Evolutionary conservation across 1,140 invertebrate genomes (phyloP).

Genomic region (Chironomus tepperi): DNA sequence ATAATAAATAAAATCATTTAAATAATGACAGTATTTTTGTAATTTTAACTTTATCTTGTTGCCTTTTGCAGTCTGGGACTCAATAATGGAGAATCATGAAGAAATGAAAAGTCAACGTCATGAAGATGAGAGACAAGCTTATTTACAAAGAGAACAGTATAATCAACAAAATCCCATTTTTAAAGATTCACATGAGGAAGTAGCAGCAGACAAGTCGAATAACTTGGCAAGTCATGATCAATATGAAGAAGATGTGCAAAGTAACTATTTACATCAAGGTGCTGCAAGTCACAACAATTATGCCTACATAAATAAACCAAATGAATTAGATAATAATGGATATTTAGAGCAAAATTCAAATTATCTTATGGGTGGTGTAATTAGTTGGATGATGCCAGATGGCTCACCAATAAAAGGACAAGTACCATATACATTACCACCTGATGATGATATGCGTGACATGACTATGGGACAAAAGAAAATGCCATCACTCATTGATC

Average conservation of each 20-base stretch:
- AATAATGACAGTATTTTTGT: background rate
- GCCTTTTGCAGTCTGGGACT: background rate
- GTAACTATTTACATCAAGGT: slow-evolving; percentile 5
- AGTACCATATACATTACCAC: background rate
- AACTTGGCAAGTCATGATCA: background rate
- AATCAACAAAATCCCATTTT: slow-evolving; percentile 19
- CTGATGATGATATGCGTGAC: background rate
- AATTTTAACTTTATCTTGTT: background rate
- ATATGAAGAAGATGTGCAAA: background rate
- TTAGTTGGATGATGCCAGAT: slow-evolving; percentile 3
- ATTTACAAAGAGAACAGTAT: background rate
- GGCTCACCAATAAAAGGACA: background rate
- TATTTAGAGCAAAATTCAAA: slow-evolving; percentile 10
- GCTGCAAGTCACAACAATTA: background rate
- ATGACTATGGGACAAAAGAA: slow-evolving; percentile 5
- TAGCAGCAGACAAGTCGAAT: background rate
- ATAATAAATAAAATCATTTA: background rate
- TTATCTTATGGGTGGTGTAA: background rate
- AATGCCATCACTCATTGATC: background rate
- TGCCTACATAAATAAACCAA: slow-evolving; percentile 20
- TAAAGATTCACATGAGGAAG: background rate
- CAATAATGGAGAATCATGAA: background rate
- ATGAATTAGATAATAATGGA: background rate
- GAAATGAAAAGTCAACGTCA: background rate
- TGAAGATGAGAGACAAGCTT: background rate